Evolutionary conservation across 35 echinoderm and acorn worm genomes (phyloP).

Genomic region (Lytechinus variegatus): DNA sequence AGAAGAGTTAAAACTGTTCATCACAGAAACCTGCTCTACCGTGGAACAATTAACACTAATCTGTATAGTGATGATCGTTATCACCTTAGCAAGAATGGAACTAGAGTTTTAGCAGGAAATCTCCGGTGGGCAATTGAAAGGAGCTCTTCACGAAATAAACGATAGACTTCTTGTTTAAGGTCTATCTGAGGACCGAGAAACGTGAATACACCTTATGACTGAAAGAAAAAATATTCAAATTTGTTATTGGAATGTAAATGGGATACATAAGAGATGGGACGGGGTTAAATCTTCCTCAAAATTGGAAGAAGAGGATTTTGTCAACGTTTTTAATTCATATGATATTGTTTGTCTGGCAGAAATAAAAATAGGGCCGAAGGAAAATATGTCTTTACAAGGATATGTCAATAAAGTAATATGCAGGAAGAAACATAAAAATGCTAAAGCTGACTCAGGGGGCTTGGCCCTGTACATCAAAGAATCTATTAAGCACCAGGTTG

Average conservation of each 20-base stretch:
- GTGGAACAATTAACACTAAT: neutral
- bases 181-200: neutral
- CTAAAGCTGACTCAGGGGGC: no score
- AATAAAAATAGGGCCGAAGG: neutral
- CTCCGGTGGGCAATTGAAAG: neutral
- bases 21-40: neutral
- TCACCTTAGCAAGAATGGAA: neutral
- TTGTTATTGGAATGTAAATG: conserved; percentile 39
- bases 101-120: neutral
- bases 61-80: neutral
- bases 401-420: neutral
- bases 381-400: neutral
- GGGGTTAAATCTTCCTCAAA: neutral
- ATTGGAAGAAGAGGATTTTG: neutral
- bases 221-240: neutral
- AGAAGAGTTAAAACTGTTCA: neutral
- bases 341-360: conserved; percentile 16
- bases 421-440: neutral
- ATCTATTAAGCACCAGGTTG: neutral
- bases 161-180: neutral
- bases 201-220: neutral
- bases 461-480: neutral
- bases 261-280: neutral
- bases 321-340: neutral
- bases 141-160: neutral